A percentile compares a stretch with the other conserved stretches of the same genome.
phyloP scores from a whole-genome alignment of 2,797 vertebrate genomes.

The Scolopax rusticola region DNA sequence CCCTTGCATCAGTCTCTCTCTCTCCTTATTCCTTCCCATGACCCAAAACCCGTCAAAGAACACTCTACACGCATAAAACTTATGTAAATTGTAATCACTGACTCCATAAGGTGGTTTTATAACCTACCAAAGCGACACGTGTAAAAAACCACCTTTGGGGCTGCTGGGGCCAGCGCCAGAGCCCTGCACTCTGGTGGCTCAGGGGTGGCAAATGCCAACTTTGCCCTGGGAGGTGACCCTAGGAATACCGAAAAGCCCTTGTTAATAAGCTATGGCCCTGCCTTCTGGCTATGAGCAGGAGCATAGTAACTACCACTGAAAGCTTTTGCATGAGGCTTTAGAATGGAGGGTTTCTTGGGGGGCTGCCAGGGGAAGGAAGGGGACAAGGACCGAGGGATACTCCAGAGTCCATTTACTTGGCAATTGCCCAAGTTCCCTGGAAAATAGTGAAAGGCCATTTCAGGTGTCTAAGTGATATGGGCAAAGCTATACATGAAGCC shows the following conservation, averaged over 20 bases:
- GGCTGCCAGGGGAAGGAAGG: rapidly evolving
- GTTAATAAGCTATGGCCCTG: not conserved
- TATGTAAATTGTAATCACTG: not conserved
- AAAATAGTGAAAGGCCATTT: not conserved
- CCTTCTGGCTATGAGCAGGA: not conserved
- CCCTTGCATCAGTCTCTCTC: not conserved
- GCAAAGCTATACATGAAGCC: not conserved
- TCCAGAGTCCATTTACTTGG: not conserved
- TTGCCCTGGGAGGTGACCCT: not conserved
- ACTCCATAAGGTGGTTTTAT: not conserved
- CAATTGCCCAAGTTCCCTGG: not conserved
- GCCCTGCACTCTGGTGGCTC: not conserved
- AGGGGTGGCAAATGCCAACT: not conserved
- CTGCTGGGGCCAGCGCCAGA: not conserved
- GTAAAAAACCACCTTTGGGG: not conserved
- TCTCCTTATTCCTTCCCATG: not conserved
- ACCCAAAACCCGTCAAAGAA: not conserved
- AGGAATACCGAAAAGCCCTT: not conserved
- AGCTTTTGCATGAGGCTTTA: not conserved
- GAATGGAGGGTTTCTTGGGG: not conserved
- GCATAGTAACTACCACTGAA: not conserved
- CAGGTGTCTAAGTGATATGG: not conserved
- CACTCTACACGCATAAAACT: not conserved
- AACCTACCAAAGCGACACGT: not conserved
- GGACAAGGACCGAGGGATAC: not conserved